These are phyloP conservation scores for Aethina tumida DNA, from an alignment of 1,140 invertebrate genomes.

Conservation along the genomic window DNA sequence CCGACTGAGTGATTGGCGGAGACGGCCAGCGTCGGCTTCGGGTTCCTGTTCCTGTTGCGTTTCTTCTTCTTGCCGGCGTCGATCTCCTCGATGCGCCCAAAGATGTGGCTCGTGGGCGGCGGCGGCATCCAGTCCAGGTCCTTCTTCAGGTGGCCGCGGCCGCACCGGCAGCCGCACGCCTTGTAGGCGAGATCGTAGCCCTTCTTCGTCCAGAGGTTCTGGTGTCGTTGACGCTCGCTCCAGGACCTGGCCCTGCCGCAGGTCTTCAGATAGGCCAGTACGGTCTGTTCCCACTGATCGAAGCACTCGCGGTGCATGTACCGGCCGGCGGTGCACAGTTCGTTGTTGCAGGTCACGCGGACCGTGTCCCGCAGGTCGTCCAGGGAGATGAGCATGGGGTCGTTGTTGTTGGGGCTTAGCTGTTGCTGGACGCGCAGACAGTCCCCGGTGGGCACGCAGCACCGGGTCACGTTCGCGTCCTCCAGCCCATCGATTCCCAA, in stretches of 20 bases:
- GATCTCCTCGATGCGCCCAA: conserved; percentile 35
- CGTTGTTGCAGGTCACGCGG: conserved; percentile 91
- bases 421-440: conserved; percentile 53
- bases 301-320: conserved; percentile 96
- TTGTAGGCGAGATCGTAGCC: conserved; percentile 90
- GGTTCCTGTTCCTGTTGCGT: conserved; percentile 57
- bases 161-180: conserved; percentile 79
- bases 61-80: conserved; percentile 59
- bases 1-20: conserved; percentile 37
- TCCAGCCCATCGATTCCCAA: conserved; percentile 23
- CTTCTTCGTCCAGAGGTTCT: conserved; percentile 96
- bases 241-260: conserved; percentile 84
- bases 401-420: conserved; percentile 31
- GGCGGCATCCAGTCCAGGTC: conserved; percentile 83
- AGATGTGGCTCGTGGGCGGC: conserved; percentile 36
- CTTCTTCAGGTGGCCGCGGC: conserved; percentile 85
- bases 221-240: conserved; percentile 86
- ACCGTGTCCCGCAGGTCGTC: conserved; percentile 71
- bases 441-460: conserved; percentile 72
- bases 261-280: conserved; percentile 78
- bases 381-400: conserved; percentile 51
- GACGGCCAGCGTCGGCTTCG: conserved; percentile 46
- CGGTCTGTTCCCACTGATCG: conserved; percentile 81
- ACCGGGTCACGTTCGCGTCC: conserved; percentile 46
- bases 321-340: conserved; percentile 71